Conservation (phyloP, 2,113 vertebrate species). For the Cairina moschata region DNA sequence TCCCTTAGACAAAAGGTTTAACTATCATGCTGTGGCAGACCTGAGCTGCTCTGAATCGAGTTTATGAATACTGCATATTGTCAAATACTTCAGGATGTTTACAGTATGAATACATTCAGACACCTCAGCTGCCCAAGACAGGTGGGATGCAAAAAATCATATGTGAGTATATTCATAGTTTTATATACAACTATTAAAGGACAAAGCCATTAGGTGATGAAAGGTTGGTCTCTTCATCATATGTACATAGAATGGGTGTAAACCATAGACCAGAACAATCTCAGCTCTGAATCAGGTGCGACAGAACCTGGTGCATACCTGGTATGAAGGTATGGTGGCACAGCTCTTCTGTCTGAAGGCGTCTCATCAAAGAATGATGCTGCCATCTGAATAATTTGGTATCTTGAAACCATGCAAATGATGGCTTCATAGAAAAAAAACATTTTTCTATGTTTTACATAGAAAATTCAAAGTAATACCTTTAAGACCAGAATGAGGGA, state of each 20-base stretch:
- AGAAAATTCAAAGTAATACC: not conserved
- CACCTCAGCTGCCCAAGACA: not conserved
- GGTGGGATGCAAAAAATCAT: not conserved
- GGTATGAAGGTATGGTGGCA: not conserved
- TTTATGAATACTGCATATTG: not conserved
- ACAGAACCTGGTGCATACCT: not conserved
- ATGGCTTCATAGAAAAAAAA: not conserved
- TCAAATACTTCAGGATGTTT: not conserved
- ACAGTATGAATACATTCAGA: not conserved
- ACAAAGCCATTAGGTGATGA: not conserved
- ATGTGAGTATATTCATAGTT: too few relatives aligned
- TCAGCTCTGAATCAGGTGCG: not conserved
- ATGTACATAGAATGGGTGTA: not conserved
- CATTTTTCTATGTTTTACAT: not conserved
- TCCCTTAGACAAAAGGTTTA: not conserved
- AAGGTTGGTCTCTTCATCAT: not conserved
- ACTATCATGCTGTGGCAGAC: not conserved
- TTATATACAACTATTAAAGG: not conserved
- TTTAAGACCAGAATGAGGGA: not conserved
- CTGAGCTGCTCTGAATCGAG: not conserved
- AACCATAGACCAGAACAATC: not conserved
- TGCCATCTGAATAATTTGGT: not conserved
- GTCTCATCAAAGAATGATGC: not conserved
- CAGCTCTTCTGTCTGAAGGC: not conserved
- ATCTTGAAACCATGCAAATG: not conserved